Conservation (phyloP, 1,140 invertebrate species). For the Musca domestica region DNA sequence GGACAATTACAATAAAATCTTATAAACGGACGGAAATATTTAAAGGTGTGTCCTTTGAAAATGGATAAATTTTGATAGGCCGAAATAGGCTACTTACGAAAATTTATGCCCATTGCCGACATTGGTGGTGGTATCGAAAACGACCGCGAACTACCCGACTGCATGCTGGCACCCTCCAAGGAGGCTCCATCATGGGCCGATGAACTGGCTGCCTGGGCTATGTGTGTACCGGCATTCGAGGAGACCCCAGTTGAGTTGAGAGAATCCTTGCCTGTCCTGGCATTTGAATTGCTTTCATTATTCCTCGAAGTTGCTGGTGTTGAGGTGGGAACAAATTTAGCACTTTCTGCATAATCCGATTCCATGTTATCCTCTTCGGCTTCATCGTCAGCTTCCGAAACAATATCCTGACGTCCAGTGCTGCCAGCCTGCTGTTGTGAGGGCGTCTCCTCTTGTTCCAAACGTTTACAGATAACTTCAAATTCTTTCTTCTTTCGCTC, state of each 20-base stretch:
- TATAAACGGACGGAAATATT: no score
- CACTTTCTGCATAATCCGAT: slow-evolving; percentile 18
- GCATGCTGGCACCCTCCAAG: slow-evolving; percentile 45
- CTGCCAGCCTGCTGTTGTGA: not conserved
- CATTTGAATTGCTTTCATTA: not conserved
- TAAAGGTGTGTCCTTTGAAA: no score
- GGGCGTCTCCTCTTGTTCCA: slow-evolving; percentile 27
- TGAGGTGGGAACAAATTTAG: slow-evolving; percentile 15
- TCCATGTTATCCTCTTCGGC: slow-evolving; percentile 35
- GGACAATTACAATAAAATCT: no score
- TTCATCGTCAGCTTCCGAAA: slow-evolving; percentile 49
- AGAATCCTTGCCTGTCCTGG: slow-evolving; percentile 12
- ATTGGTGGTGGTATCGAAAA: slow-evolving; percentile 49
- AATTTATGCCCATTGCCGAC: slow-evolving; percentile 41
- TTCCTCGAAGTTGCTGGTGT: slow-evolving; percentile 1
- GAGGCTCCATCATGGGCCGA: slow-evolving; percentile 39
- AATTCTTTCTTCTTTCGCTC: slow-evolving; percentile 48
- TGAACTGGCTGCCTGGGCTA: slow-evolving; percentile 12
- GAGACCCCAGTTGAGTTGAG: slow-evolving; percentile 4
- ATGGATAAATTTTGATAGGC: no score
- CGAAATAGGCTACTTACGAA: slow-evolving; percentile 48
- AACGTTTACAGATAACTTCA: slow-evolving; percentile 34
- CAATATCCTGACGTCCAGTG: slow-evolving; percentile 17
- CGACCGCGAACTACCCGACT: slow-evolving; percentile 48
- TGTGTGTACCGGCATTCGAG: slow-evolving; percentile 3